Evolutionary conservation across 2,797 vertebrate genomes (phyloP).

Genomic region (Diglossa cyanea): DNA sequence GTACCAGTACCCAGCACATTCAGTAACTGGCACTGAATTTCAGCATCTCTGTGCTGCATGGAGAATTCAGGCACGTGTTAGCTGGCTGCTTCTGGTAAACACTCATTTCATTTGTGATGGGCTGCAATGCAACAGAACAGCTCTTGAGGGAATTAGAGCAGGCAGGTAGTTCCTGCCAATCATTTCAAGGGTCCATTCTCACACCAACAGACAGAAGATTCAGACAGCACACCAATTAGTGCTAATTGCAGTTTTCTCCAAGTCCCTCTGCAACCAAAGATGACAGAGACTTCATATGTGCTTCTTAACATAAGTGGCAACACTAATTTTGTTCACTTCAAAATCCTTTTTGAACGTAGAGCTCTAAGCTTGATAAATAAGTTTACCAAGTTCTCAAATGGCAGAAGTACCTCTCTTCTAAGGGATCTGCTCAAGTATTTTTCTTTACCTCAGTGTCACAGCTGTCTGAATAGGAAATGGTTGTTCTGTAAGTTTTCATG

Average conservation of each 20-base stretch:
- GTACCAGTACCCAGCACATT: neutral
- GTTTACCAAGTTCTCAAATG: neutral
- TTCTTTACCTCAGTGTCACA: neutral
- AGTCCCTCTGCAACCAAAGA: neutral
- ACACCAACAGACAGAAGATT: neutral
- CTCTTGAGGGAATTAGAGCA: neutral
- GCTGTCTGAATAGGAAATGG: neutral
- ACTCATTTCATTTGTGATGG: neutral
- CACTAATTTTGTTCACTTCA: constrained; percentile 6
- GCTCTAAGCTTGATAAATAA: constrained; percentile 3
- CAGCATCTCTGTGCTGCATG: neutral
- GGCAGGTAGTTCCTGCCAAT: constrained; percentile 1
- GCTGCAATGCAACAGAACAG: constrained; percentile 12
- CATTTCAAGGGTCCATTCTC: neutral
- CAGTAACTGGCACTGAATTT: neutral
- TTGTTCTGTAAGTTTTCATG: neutral
- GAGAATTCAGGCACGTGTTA: neutral
- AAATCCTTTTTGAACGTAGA: neutral
- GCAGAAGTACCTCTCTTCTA: neutral
- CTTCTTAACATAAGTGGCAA: constrained; percentile 21
- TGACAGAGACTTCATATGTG: constrained; percentile 18
- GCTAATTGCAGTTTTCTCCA: constrained; percentile 45
- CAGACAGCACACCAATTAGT: neutral
- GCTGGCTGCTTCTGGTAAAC: neutral
- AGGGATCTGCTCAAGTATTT: neutral